Evolutionary conservation across 2,888 invertebrate genomes (phyloP).

Genomic region (Habrosyne pyritoides): DNA sequence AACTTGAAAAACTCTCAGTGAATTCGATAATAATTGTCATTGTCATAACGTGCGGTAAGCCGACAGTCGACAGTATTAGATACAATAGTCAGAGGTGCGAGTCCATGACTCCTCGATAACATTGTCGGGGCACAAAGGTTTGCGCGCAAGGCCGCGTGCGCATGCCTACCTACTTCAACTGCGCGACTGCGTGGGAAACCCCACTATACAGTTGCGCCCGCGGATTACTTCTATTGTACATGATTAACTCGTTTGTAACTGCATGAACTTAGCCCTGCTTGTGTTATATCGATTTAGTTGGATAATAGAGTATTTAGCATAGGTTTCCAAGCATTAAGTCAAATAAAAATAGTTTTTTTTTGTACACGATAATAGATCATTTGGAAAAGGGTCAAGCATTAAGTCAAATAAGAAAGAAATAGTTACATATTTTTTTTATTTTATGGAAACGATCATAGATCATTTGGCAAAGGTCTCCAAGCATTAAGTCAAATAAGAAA

Average conservation of each 20-base stretch:
- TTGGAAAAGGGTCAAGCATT: too few species aligned
- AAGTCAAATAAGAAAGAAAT: too few species aligned
- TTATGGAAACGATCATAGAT: too few species aligned
- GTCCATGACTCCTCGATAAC: slow-evolving; percentile 46
- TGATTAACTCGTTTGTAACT: slow-evolving; percentile 25
- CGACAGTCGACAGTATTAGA: slow-evolving; percentile 25
- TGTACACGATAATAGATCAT: too few species aligned
- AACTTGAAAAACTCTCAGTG: background rate
- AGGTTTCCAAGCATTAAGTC: background rate
- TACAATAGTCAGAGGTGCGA: slow-evolving; percentile 32
- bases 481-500: too few species aligned
- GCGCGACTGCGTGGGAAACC: slow-evolving; percentile 52
- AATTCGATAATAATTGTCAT: background rate
- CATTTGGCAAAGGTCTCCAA: too few species aligned
- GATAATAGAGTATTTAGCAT: background rate
- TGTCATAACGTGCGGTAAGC: background rate
- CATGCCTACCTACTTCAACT: slow-evolving; percentile 37
- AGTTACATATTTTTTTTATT: background rate
- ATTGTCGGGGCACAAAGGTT: slow-evolving; percentile 64
- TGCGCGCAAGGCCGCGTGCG: slow-evolving; percentile 61
- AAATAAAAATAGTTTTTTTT: too few species aligned
- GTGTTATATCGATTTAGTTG: background rate
- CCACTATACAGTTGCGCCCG: slow-evolving; percentile 29
- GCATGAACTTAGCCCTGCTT: slow-evolving; percentile 26
- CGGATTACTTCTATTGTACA: slow-evolving; percentile 10